These are phyloP conservation scores for Peromyscus nudipes DNA, from an alignment of 2,797 vertebrate species.

Conservation along the genomic window DNA sequence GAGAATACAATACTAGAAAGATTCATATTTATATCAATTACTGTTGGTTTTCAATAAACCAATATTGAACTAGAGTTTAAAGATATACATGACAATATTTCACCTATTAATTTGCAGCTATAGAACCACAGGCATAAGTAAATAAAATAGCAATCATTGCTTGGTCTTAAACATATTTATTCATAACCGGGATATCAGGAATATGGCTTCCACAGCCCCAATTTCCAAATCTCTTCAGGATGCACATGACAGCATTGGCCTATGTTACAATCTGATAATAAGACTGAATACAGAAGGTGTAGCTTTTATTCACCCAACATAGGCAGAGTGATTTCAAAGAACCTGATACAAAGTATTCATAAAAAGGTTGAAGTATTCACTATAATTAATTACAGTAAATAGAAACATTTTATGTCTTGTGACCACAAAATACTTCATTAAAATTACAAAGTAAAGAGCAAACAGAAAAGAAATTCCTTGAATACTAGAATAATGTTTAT, in stretches of 20 bases:
- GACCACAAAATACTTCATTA: not conserved
- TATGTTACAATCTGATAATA: not conserved
- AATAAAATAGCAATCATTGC: not conserved
- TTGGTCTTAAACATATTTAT: not conserved
- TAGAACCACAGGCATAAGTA: not conserved
- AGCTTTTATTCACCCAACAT: not conserved
- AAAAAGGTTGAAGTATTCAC: not conserved
- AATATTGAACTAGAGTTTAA: not conserved
- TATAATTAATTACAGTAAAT: not conserved
- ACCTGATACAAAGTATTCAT: not conserved
- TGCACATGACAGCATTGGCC: not conserved
- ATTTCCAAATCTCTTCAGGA: not conserved
- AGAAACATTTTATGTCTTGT: not conserved
- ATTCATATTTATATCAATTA: not conserved
- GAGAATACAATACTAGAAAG: not conserved
- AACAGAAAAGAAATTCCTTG: not conserved
- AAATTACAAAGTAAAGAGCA: not conserved
- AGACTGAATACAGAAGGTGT: not conserved
- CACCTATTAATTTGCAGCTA: not conserved
- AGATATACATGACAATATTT: not conserved
- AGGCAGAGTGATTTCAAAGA: not conserved
- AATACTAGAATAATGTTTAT: not conserved
- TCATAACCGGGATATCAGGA: not conserved
- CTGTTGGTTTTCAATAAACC: not conserved
- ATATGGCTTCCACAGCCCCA: not conserved